Conservation (phyloP, 1,140 invertebrate species). For the Chironomus striatipennis region DNA sequence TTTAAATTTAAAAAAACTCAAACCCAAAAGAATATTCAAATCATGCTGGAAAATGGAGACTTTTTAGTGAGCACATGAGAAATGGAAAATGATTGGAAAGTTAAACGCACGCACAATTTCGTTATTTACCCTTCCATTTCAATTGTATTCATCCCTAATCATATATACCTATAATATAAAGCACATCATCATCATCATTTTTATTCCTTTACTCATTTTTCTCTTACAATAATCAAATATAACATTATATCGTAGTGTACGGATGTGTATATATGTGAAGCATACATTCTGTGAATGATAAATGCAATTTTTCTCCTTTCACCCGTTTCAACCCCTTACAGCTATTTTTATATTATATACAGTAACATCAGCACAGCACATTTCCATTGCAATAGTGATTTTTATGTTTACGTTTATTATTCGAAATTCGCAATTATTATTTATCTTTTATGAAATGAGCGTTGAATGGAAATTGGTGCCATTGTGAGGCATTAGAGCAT, state of each 20-base stretch:
- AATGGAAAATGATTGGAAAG: neutral
- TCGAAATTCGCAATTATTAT: constrained; percentile 20
- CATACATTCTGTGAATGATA: neutral
- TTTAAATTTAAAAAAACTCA: neutral
- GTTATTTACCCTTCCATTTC: too few relatives aligned
- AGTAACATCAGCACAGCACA: neutral
- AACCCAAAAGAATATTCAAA: neutral
- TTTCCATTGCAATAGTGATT: constrained; percentile 11
- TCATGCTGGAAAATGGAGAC: neutral
- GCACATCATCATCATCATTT: neutral
- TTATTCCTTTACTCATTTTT: neutral
- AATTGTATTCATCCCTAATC: too few relatives aligned
- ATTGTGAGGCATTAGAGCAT: constrained; percentile 16
- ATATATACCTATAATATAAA: too few relatives aligned
- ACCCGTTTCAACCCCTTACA: constrained; percentile 19
- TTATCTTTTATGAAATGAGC: constrained; percentile 19
- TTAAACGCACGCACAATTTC: neutral
- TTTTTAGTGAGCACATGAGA: neutral
- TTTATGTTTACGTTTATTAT: constrained; percentile 17
- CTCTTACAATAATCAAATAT: too few relatives aligned
- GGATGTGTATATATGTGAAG: too few relatives aligned
- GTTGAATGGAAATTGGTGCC: constrained; percentile 11
- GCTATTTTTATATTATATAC: neutral
- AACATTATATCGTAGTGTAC: too few relatives aligned
- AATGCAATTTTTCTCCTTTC: constrained; percentile 17